These are phyloP conservation scores for Steatornis caripensis DNA, from an alignment of 2,113 vertebrate species.

Conservation along the genomic window DNA sequence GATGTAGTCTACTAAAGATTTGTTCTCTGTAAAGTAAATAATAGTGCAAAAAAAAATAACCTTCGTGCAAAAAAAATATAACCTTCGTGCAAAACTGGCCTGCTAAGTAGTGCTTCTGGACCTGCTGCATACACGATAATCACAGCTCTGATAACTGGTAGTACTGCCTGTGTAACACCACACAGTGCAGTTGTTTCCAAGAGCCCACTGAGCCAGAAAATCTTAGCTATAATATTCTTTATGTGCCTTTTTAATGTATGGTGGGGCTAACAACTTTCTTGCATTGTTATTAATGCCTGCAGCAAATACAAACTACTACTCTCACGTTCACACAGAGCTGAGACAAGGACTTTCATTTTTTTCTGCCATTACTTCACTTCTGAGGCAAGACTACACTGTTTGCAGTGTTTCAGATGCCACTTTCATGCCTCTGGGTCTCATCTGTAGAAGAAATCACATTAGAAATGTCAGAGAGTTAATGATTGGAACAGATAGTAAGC, in stretches of 20 bases:
- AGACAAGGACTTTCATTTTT: not conserved
- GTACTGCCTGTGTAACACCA: not conserved
- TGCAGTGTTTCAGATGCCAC: not conserved
- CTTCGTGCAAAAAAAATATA: not conserved
- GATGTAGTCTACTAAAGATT: too few relatives aligned
- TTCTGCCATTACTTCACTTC: not conserved
- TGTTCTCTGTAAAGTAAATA: not conserved
- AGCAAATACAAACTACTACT: not conserved
- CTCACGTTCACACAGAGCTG: fast-evolving
- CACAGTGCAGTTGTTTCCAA: not conserved
- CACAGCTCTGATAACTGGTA: not conserved
- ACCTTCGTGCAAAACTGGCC: not conserved
- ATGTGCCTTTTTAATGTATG: not conserved
- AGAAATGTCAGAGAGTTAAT: not conserved
- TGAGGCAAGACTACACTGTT: not conserved
- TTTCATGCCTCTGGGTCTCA: not conserved
- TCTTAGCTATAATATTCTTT: not conserved
- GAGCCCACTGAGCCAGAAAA: not conserved
- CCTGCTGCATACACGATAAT: fast-evolving
- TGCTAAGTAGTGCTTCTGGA: not conserved
- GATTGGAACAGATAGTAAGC: not conserved
- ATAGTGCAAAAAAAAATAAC: not conserved
- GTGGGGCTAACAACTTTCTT: not conserved
- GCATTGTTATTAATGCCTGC: not conserved
- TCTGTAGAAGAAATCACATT: not conserved